Conservation (phyloP, 2,797 vertebrate genomes). For the Alosa sapidissima region DNA sequence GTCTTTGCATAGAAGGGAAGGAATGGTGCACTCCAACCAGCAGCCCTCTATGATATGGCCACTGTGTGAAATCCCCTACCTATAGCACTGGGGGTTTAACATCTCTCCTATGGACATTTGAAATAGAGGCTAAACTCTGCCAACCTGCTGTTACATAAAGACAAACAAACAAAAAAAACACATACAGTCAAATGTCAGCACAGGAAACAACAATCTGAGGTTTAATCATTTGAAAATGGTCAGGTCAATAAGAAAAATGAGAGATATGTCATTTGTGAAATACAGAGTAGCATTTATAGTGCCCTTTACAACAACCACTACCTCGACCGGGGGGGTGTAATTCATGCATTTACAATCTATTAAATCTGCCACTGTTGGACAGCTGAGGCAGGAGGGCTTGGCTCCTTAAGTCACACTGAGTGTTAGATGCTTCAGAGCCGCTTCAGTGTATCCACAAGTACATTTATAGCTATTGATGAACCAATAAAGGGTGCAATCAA, state of each 20-base stretch:
- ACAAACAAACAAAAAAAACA: neutral
- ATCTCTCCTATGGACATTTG: too few species aligned
- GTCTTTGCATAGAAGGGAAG: neutral
- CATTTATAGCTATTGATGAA: constrained; percentile 42
- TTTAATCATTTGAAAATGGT: neutral
- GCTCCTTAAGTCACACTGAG: constrained; percentile 24
- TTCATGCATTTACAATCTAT: neutral
- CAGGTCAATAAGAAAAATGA: neutral
- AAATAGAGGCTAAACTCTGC: too few species aligned
- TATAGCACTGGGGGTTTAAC: too few species aligned
- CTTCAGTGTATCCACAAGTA: constrained; percentile 23
- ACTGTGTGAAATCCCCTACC: too few species aligned
- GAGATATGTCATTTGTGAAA: neutral
- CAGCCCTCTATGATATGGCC: too few species aligned
- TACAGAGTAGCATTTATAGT: neutral
- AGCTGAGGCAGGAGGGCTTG: neutral
- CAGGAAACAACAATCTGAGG: neutral
- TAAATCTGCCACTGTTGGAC: neutral
- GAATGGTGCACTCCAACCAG: neutral
- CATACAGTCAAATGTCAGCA: neutral
- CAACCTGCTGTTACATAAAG: neutral
- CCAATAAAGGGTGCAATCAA: constrained; percentile 32
- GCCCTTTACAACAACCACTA: too few species aligned
- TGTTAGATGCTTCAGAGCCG: constrained; percentile 27
- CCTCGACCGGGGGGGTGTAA: too few species aligned